phyloP scores from a whole-genome alignment of 2,113 vertebrate genomes.

The Burhinus bistriatus region DNA sequence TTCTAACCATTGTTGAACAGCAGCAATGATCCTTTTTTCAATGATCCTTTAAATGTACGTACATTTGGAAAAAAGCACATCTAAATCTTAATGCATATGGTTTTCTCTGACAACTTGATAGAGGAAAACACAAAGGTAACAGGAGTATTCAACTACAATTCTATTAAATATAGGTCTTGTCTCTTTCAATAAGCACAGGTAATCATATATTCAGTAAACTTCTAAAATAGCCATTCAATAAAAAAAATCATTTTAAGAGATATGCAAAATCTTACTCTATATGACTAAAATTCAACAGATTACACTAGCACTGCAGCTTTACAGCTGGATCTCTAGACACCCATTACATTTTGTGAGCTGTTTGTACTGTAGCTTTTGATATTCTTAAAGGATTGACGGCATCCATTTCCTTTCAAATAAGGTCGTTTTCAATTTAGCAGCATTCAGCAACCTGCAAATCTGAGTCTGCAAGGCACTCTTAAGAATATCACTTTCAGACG shows the following conservation, averaged over 20 bases:
- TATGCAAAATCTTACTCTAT: background rate
- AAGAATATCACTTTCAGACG: constrained; percentile 66
- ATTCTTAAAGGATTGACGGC: constrained; percentile 65
- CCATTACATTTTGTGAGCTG: constrained; percentile 62
- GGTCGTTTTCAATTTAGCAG: constrained; percentile 67
- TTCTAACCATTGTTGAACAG: background rate
- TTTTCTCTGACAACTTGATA: background rate
- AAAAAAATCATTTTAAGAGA: constrained; percentile 26
- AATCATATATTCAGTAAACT: background rate
- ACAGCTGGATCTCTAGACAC: constrained; percentile 64
- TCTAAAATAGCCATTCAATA: constrained; percentile 12
- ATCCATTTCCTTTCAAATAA: constrained; percentile 71
- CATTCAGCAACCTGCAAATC: constrained; percentile 69
- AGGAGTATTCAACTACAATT: background rate
- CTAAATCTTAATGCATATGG: background rate
- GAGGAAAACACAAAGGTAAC: background rate
- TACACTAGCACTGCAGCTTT: constrained; percentile 27
- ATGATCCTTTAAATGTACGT: background rate
- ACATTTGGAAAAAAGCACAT: background rate
- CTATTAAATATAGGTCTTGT: background rate
- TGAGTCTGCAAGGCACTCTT: constrained; percentile 54
- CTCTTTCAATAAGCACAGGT: constrained; percentile 1
- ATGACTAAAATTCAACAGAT: constrained; percentile 50
- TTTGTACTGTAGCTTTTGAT: constrained; percentile 69
- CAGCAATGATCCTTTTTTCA: background rate